A percentile compares a stretch with the other conserved stretches of the same genome.
Conservation (phyloP, 2,888 invertebrate genomes). For the Cecidostiba fungosa region DNA sequence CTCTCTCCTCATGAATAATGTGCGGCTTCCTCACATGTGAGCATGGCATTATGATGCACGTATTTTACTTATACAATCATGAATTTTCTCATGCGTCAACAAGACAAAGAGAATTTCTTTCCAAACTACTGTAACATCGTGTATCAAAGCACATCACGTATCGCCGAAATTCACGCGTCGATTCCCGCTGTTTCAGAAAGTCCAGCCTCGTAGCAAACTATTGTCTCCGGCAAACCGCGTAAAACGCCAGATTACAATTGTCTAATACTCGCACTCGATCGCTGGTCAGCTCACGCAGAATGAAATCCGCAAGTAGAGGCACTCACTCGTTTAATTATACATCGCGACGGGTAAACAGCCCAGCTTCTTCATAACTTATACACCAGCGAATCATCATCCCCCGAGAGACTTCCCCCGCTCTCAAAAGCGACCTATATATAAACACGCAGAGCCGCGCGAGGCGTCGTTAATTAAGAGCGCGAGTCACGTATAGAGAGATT, state of each 20-base stretch:
- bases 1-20: background rate
- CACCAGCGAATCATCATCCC: too few relatives aligned
- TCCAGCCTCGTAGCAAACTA: background rate
- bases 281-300: background rate
- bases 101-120: background rate
- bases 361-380: too few relatives aligned
- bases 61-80: too few relatives aligned
- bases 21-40: background rate
- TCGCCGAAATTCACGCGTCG: background rate
- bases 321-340: background rate
- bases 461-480: slow-evolving; percentile 47
- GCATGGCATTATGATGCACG: background rate
- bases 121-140: background rate
- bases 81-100: too few relatives aligned
- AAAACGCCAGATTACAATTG: too few relatives aligned
- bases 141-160: background rate
- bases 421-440: background rate
- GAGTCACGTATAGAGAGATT: slow-evolving; percentile 19
- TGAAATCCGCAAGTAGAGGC: background rate
- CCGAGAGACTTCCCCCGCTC: background rate
- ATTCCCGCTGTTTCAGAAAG: background rate
- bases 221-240: background rate
- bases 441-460: background rate
- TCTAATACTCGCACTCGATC: background rate
- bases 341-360: too few relatives aligned